Base-by-base conservation (phyloP, 2,113 vertebrate genomes). In the Fukomys damarensis region DNA sequence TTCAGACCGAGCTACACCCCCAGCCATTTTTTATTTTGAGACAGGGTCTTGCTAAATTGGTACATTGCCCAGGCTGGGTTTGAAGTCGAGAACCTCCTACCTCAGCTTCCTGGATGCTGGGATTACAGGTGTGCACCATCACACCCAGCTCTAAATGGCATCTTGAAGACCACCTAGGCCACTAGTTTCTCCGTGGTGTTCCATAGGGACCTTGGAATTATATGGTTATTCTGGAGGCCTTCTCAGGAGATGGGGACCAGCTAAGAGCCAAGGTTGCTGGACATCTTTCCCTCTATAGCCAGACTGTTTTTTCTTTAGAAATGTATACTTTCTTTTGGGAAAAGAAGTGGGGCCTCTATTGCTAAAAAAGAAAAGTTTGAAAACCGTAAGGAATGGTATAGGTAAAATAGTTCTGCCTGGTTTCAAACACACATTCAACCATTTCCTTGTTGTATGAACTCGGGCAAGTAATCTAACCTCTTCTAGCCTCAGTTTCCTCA, bases 311-410 rank as follows among this genome's bases (percentile, higher is more conserved):
- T 56, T 93, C 41, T 82, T 89, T 81, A 84, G 77, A 72, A 79
- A 61, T 77, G 46, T 54, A 61, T 30, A 19, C 52, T 88, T 94
- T 85, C 20, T 95, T 96, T 79, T 22, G 43, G 77, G 87, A 61
- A 79, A 46, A 28, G 16, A 74, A 24, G n/a, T n/a, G 41, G 41
- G 3, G 11, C 72, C 72, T 89, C 80, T 86, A 54, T 13, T 88
- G 68, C 32, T 94, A 81, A 74, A 74, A 66, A 59, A 86, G 46
- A 79, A 52, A 95, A 66, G 30, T 91, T 95, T 63, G 66, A 79
- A 95, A 83, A 28, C 5, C 32, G 0, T 24, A 56, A 83, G 63
- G 3, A 72, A 61, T 85, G n/a, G 38, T 46, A 38, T 7, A 86
- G 24, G 38, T 66, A 43, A 79, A 70, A 49, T 70, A 43, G 17